Conservation (phyloP, 92 coral and sea anemone species). For the Ricordea florida region DNA sequence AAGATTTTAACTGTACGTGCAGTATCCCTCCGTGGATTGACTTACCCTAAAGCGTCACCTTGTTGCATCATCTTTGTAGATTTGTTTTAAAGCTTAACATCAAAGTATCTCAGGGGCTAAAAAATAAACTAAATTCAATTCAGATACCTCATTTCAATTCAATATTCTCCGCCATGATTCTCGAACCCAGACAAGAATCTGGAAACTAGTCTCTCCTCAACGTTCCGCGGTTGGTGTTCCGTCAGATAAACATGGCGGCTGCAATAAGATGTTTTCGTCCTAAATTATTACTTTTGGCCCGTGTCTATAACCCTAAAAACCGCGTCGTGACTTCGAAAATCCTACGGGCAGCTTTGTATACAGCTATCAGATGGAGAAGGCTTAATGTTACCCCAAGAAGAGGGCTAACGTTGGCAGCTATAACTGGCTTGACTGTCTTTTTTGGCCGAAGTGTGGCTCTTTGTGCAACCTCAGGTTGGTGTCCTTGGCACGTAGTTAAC, state of each 20-base stretch:
- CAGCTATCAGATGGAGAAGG: not conserved
- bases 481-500: no score
- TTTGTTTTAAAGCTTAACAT: no score
- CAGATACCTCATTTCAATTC: no score
- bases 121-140: no score
- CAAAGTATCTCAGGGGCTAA: no score
- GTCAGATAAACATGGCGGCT: constrained; percentile 65
- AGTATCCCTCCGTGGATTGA: not conserved
- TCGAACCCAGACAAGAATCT: not conserved
- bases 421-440: constrained; percentile 13
- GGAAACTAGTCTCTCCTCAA: not conserved
- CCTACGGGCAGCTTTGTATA: not conserved
- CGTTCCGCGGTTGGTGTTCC: not conserved
- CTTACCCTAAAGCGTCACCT: constrained; percentile 38
- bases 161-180: no score
- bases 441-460: constrained; percentile 62
- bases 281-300: constrained; percentile 37
- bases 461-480: constrained; percentile 36
- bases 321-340: not conserved
- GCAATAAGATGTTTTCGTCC: constrained; percentile 6
- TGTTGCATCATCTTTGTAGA: no score
- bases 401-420: constrained; percentile 18
- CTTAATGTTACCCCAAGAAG: constrained; percentile 17
- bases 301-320: not conserved
- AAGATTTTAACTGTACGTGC: no score